Conservation (phyloP, 2,797 vertebrate genomes). For the Tamandua tetradactyla region DNA sequence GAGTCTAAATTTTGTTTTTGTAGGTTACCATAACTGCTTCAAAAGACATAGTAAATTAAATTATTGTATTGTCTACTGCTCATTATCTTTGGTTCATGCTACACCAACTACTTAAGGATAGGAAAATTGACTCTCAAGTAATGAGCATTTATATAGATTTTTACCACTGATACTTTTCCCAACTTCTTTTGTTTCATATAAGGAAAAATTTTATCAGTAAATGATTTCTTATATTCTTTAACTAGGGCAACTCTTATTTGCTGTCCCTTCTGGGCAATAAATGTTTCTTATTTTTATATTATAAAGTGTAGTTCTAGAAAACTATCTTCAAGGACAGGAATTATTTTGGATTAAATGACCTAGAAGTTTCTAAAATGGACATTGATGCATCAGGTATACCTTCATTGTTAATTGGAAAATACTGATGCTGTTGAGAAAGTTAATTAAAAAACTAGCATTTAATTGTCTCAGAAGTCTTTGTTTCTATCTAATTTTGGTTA, state of each 20-base stretch:
- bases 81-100: background rate
- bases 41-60: background rate
- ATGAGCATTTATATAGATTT: background rate
- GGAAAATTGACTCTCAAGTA: background rate
- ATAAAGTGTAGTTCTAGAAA: background rate
- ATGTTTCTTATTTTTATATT: slow-evolving; percentile 43
- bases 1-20: background rate
- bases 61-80: background rate
- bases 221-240: slow-evolving; percentile 10
- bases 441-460: background rate
- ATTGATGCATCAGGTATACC: background rate
- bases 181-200: background rate
- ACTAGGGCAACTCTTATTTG: background rate
- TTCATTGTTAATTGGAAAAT: slow-evolving; percentile 43
- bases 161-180: background rate
- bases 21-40: slow-evolving; percentile 1
- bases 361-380: background rate
- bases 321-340: background rate
- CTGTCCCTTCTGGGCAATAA: background rate
- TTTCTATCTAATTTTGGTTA: background rate
- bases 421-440: background rate
- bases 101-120: background rate
- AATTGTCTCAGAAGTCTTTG: background rate
- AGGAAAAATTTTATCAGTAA: slow-evolving; percentile 24
- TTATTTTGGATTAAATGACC: slow-evolving; percentile 8